These are phyloP conservation scores for Athripsodes cinereus DNA, from an alignment of 2,888 invertebrate species.

Conservation along the genomic window DNA sequence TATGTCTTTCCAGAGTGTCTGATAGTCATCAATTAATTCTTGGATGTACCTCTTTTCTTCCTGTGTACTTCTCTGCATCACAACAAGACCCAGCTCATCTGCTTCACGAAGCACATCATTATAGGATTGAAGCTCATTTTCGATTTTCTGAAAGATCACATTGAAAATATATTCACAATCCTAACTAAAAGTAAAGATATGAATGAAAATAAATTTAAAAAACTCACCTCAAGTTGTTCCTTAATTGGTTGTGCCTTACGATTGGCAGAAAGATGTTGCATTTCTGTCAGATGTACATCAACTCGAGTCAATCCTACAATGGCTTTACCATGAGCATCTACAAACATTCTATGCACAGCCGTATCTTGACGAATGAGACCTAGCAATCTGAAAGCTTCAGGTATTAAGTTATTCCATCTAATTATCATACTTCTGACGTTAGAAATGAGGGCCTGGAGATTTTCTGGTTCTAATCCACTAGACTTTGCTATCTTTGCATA, in stretches of 20 bases:
- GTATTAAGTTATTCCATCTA: conserved; percentile 61
- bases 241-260: conserved; percentile 41
- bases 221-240: conserved; percentile 43
- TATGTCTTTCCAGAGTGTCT: conserved; percentile 56
- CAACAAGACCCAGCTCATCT: conserved; percentile 53
- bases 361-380: conserved; percentile 53
- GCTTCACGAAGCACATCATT: conserved; percentile 49
- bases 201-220: not conserved
- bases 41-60: conserved; percentile 52
- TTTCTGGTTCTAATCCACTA: conserved; percentile 62
- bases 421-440: conserved; percentile 53
- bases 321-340: conserved; percentile 63
- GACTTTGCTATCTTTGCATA: conserved; percentile 64
- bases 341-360: conserved; percentile 61
- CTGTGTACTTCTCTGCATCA: conserved; percentile 52
- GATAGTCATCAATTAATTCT: conserved; percentile 60
- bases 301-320: conserved; percentile 65
- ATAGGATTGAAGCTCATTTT: conserved; percentile 50
- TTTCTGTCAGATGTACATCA: conserved; percentile 64
- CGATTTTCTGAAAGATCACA: conserved; percentile 40
- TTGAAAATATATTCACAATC: no score
- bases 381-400: conserved; percentile 52
- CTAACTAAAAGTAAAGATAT: not conserved
- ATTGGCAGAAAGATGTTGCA: conserved; percentile 54
- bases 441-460: conserved; percentile 56